Evolutionary conservation across 2,888 invertebrate species (phyloP), one percentile per base, ranked within the genome.

Genomic region (Drosophila putrida): DNA sequence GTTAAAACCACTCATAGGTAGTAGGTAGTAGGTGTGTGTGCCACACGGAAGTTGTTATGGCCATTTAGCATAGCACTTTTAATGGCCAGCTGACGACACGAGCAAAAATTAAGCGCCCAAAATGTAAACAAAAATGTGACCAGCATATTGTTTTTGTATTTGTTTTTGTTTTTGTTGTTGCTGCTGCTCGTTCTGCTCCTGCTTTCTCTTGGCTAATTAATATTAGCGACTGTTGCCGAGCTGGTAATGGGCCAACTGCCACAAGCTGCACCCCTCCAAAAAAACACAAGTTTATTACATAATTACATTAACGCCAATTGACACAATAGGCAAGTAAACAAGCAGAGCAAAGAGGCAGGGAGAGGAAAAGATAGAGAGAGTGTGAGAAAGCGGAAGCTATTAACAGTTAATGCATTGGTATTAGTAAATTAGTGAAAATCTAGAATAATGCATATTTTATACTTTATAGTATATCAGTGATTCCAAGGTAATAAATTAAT

Each of bases 11-110:
- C 51, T 38, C 51, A 27, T 27, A 51, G 36, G 9, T 20, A 15
- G 63, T 70, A 62, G 58, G 75, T n/a, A n/a, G n/a, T n/a, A n/a
- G n/a, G n/a, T n/a, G n/a, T 68, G 62, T 70, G 70, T 68, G 67
- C 36, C 63, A 49, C 51, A 54, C 89, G 82, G 85, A 85, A 84
- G 82, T 89, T 82, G 88, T 89, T 86, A 87, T 71, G 80, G 69
- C 89, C 89, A 84, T 88, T 83, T 83, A 82, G 89, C 86, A 73
- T 70, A 70, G 80, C 62, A 44, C 49, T 67, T 61, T 71, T 67
- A 79, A 78, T 70, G 57, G 64, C 64, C 74, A 68, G 58, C 77
- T 60, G 73, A 73, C 62, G 66, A 77, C 72, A 66, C 60, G 25
- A 49, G 46, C 60, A 41, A 46, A 59, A 74, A 49, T 57, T 46